These are phyloP conservation scores for Heteromyza rotundicornis DNA, from an alignment of 2,888 invertebrate species.

Conservation along the genomic window DNA sequence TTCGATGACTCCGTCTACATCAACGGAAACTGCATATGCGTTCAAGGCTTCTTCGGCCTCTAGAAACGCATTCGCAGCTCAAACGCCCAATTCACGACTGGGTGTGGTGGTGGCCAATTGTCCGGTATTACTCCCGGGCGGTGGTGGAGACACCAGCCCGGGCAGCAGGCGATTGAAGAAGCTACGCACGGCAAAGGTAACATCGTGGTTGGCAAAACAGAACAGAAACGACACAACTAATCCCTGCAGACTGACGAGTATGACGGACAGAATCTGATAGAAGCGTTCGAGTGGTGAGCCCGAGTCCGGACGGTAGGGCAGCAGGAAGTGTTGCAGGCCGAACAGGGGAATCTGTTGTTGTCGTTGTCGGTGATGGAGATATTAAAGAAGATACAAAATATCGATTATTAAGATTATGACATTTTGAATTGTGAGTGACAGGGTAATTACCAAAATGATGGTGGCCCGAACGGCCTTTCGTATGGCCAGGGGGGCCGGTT, in stretches of 20 bases:
- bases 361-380: too few relatives aligned
- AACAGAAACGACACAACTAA: slow-evolving; percentile 74
- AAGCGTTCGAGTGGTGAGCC: slow-evolving; percentile 66
- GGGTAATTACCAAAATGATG: slow-evolving; percentile 67
- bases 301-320: slow-evolving; percentile 71
- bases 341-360: slow-evolving; percentile 75
- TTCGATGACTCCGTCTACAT: too few relatives aligned
- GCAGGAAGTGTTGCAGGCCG: slow-evolving; percentile 74
- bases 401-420: too few relatives aligned
- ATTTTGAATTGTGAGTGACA: too few relatives aligned
- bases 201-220: slow-evolving; percentile 80
- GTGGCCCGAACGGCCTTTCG: slow-evolving; percentile 75
- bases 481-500: slow-evolving; percentile 68
- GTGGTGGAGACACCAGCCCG: slow-evolving; percentile 51
- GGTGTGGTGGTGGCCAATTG: slow-evolving; percentile 61
- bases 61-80: slow-evolving; percentile 30
- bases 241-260: slow-evolving; percentile 77
- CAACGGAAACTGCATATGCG: too few relatives aligned
- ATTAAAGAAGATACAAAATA: too few relatives aligned
- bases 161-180: slow-evolving; percentile 62
- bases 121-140: slow-evolving; percentile 58
- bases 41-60: too few relatives aligned
- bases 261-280: slow-evolving; percentile 72
- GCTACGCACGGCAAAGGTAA: slow-evolving; percentile 65
- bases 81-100: slow-evolving; percentile 61